Base-by-base conservation (phyloP, 2,113 vertebrate species). In the Cryptomyrus ogoouensis region DNA sequence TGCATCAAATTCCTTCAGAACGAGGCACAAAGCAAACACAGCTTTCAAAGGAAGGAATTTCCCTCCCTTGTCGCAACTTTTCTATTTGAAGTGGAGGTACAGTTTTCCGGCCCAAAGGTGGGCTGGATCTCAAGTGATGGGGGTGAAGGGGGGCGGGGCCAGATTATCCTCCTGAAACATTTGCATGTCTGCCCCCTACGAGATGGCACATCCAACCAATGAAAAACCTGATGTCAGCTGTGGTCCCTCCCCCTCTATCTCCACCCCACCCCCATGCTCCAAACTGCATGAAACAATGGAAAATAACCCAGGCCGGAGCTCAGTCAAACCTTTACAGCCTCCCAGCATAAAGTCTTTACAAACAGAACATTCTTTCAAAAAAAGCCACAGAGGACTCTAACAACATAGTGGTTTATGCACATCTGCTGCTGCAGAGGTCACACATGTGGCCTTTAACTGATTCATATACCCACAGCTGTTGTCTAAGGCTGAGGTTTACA, bases 261-360 rank as follows among this genome's bases (percentile, higher is more conserved):
- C 66, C 70, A 87, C 88, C 66, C 70, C 70, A 89, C 19, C 91
- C 90, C 86, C 90, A n/a, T 84, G 88, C 77, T 56, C 88, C 92
- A 91, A 93, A 90, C 90, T 89, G 39, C 91, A 91, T 94, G 92
- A 94, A 92, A 91, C 91, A 94, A 94, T 94, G 95, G 94, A 96
- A 96, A 96, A 93, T 92, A 92, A 92, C 74, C n/a, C 49, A 70
- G 49, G 90, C 92, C 91, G 92, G 87, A 93, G 90, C 92, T 94
- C 92, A 93, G 92, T 93, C 93, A 94, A 95, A 92, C 93, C 92
- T 95, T 94, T 88, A 92, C 89, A 92, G 93, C 85, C 92, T 91
- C 90, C 92, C 89, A 90, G 89, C 62, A 93, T 90, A 95, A 93
- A 94, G 89, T 87, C 27, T 94, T 92, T 93, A 90, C 85, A 44